phyloP scores from a whole-genome alignment of 2,888 invertebrate genomes.

The Ptilodon capucinus region DNA sequence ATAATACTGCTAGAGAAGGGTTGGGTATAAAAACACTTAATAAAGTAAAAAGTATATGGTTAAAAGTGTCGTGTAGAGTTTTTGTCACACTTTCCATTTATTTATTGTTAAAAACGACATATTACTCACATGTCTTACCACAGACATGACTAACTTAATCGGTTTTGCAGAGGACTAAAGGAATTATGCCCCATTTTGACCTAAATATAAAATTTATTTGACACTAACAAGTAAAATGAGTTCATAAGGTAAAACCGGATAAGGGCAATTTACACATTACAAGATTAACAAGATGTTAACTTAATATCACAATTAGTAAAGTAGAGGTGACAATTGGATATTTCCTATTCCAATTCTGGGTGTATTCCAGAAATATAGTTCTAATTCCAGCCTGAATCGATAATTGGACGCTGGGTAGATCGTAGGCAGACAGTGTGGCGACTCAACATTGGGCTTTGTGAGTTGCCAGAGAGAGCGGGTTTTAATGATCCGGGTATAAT shows the following conservation, averaged over 20 bases:
- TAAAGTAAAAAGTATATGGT: too few species aligned
- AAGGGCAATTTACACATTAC: not conserved
- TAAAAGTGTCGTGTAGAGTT: too few species aligned
- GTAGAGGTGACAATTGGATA: not conserved
- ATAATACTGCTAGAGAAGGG: too few species aligned
- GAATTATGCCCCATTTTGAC: too few species aligned
- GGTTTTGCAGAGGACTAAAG: too few species aligned
- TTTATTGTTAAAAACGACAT: too few species aligned
- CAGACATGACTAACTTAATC: too few species aligned
- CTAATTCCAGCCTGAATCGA: slow-evolving; percentile 59
- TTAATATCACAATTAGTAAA: not conserved
- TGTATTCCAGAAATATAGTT: slow-evolving; percentile 5
- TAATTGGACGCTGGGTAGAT: slow-evolving; percentile 49
- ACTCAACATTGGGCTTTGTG: slow-evolving; percentile 23
- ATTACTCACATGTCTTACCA: too few species aligned
- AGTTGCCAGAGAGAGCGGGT: slow-evolving; percentile 22
- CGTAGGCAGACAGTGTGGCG: slow-evolving; percentile 60
- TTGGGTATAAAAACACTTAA: too few species aligned
- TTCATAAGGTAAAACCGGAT: not conserved
- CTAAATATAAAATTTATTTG: not conserved
- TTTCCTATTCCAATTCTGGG: not conserved
- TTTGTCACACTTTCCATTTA: too few species aligned
- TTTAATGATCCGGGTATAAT: not conserved
- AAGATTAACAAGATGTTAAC: not conserved
- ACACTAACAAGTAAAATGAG: not conserved